phyloP scores from a whole-genome alignment of 2,113 vertebrate species.

The Cacatua alba region DNA sequence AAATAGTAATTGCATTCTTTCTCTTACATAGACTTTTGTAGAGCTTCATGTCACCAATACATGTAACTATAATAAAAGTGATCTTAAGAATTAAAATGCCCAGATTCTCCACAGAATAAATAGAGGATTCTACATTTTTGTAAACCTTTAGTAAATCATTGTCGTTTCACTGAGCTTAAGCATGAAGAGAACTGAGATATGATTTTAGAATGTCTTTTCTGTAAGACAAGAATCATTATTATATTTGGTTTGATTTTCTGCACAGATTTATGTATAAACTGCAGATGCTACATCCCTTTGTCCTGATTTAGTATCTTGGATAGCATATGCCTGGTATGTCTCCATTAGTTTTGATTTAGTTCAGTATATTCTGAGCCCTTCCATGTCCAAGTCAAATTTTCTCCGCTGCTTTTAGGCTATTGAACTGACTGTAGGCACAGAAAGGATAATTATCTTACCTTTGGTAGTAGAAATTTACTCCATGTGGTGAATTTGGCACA shows the following conservation, averaged over 20 bases:
- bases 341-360: not conserved
- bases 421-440: not conserved
- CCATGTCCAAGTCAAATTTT: not conserved
- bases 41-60: not conserved
- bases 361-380: not conserved
- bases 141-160: not conserved
- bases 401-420: not conserved
- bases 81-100: not conserved
- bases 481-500: not conserved
- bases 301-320: not conserved
- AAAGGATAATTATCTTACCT: not conserved
- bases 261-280: not conserved
- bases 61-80: not conserved
- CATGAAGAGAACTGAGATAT: not conserved
- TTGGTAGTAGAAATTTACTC: not conserved
- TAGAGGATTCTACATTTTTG: not conserved
- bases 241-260: not conserved
- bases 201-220: not conserved
- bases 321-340: fast-evolving
- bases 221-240: not conserved
- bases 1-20: not conserved
- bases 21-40: not conserved
- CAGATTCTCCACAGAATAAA: not conserved
- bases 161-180: not conserved
- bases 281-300: not conserved